Conservation (phyloP, 2,113 vertebrate species). For the Himantopus leucocephalus region DNA sequence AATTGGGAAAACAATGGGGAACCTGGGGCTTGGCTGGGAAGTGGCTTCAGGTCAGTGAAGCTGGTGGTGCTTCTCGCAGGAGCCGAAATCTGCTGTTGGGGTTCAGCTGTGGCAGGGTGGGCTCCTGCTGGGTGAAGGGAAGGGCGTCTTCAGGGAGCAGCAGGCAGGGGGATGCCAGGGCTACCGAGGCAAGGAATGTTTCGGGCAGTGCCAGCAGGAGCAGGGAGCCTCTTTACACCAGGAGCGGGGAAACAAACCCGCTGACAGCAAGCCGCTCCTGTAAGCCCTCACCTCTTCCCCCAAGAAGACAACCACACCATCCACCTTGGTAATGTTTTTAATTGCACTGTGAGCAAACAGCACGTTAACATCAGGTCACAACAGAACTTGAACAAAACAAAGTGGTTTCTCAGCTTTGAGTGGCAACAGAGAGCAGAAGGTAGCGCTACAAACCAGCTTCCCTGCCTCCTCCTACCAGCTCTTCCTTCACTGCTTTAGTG, state of each 20-base stretch:
- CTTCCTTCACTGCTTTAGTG: not conserved
- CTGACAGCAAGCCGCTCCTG: fast-evolving
- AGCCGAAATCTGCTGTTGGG: fast-evolving
- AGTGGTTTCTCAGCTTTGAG: not conserved
- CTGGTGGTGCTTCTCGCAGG: not conserved
- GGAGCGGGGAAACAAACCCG: too few species aligned
- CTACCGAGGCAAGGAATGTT: too few species aligned
- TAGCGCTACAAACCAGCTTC: not conserved
- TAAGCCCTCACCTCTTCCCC: fast-evolving
- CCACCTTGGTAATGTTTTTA: constrained; percentile 27
- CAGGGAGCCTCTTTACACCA: too few species aligned
- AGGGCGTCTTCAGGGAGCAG: not conserved
- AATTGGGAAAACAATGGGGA: not conserved
- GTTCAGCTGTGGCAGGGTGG: fast-evolving
- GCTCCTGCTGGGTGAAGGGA: not conserved
- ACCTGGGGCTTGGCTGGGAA: not conserved
- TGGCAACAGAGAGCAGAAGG: not conserved
- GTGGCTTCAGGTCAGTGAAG: not conserved
- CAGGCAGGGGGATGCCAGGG: too few species aligned
- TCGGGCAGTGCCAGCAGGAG: not conserved
- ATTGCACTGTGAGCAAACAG: constrained; percentile 34
- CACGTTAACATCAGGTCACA: not conserved
- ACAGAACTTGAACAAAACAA: not conserved
- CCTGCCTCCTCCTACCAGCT: not conserved
- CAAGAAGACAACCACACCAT: not conserved